These are phyloP conservation scores for Sinodicranocentrus sp. DNA, from an alignment of 2,888 invertebrate genomes.

Conservation along the genomic window DNA sequence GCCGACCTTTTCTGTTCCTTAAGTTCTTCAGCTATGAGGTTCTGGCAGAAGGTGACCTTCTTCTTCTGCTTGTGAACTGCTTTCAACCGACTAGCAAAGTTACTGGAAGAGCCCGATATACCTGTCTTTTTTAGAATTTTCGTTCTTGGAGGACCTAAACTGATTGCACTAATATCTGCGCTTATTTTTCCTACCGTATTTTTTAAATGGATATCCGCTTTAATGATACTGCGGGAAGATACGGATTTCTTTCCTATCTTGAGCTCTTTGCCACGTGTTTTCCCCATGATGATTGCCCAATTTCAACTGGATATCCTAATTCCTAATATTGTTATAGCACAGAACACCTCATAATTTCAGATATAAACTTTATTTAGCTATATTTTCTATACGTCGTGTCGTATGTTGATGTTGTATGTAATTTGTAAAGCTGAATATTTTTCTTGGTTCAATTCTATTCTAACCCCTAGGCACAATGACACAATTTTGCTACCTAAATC, in stretches of 20 bases:
- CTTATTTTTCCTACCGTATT: conserved; percentile 56
- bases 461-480: too few relatives aligned
- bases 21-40: conserved; percentile 50
- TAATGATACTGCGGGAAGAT: not conserved
- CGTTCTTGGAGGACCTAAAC: conserved; percentile 51
- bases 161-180: conserved; percentile 60
- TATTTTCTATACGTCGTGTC: too few relatives aligned
- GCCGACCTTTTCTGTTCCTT: conserved; percentile 8
- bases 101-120: conserved; percentile 23
- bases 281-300: conserved; percentile 19
- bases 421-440: too few relatives aligned
- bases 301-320: too few relatives aligned
- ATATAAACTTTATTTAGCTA: too few relatives aligned
- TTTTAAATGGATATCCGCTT: conserved; percentile 10
- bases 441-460: too few relatives aligned
- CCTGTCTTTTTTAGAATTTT: conserved; percentile 55
- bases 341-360: too few relatives aligned
- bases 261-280: not conserved
- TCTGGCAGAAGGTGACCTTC: conserved; percentile 62
- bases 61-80: conserved; percentile 52
- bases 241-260: not conserved
- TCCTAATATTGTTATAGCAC: too few relatives aligned
- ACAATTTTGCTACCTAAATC: too few relatives aligned
- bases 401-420: too few relatives aligned
- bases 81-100: conserved; percentile 60